Evolutionary conservation across 2,113 vertebrate genomes (phyloP), one percentile per base, ranked within the genome.

Genomic region (Anguilla japonica): DNA sequence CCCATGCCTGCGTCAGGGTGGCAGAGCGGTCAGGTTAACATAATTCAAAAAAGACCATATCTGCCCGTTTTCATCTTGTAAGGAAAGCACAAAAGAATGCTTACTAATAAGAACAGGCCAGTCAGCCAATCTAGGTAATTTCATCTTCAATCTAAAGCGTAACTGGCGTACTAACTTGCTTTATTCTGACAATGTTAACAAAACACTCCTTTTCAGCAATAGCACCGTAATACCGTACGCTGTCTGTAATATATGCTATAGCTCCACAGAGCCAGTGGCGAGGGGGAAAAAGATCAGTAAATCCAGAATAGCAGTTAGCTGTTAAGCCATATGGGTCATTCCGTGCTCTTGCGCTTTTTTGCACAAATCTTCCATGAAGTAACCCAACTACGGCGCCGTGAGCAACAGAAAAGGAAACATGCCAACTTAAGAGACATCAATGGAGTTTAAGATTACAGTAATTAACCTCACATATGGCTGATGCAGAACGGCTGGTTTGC

Each of bases 381-480:
- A n/a, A 75, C n/a, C 26, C 71, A 34, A n/a, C 71, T n/a, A 29
- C 34, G 71, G 22, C 71, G 71, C 71, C 71, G 34, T 34, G 26
- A 75, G 71, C 71, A 75, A 75, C 26, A 75, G 71, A 75, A 75
- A 29, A 75, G 34, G 71, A 75, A 75, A 75, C 71, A 75, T 34
- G 71, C 71, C 18, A n/a, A 75, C 71, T 75, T 75, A 75, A 75
- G 71, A 75, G 26, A 75, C 71, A 75, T 75, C 71, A n/a, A 22
- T 71, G 71, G 71, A 75, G 71, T 75, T 75, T 75, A n/a, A 75
- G 71, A 75, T 75, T 75, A 75, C 71, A 29, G 71, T 75, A 75
- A 75, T 75, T 75, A 75, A 75, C 71, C 71, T 75, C 71, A 34
- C 71, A 75, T 75, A 75, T 75, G 71, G 71, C 71, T 75, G 71